Percentiles rank a stretch among this genome's conserved stretches.
Evolutionary conservation across 2,888 invertebrate species (phyloP).

Genomic region (Allophyes oxyacanthae): DNA sequence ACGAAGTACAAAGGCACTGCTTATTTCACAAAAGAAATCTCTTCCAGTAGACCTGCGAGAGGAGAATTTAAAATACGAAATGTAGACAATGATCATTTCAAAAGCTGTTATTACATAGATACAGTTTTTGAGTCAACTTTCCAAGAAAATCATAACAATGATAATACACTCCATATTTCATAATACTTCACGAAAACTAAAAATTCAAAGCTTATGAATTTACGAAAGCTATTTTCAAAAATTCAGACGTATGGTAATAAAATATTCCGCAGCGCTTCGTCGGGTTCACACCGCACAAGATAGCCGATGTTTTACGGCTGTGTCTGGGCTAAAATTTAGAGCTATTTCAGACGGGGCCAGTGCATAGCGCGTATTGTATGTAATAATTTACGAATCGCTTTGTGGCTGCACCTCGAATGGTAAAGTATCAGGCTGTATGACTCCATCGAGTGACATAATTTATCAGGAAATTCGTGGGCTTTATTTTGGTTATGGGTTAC

Average conservation of each 20-base stretch:
- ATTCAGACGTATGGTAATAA: slow-evolving; percentile 45
- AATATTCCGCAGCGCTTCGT: slow-evolving; percentile 39
- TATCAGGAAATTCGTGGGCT: neutral
- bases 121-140: too few species aligned
- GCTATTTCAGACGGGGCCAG: slow-evolving; percentile 37
- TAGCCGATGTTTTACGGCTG: slow-evolving; percentile 49
- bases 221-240: slow-evolving; percentile 44
- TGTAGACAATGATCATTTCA: too few species aligned
- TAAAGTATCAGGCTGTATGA: slow-evolving; percentile 15
- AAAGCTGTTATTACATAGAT: too few species aligned
- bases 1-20: too few species aligned
- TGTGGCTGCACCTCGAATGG: slow-evolving; percentile 18
- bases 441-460: slow-evolving; percentile 6
- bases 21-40: too few species aligned
- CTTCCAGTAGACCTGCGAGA: too few species aligned
- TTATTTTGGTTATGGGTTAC: neutral
- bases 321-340: slow-evolving; percentile 41
- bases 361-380: slow-evolving; percentile 42
- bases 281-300: slow-evolving; percentile 46
- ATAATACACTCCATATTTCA: too few species aligned
- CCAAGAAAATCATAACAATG: too few species aligned
- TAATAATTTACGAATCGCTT: slow-evolving; percentile 50
- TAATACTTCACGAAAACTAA: neutral
- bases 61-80: too few species aligned
- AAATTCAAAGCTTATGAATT: slow-evolving; percentile 16